Percentiles rank a stretch among this genome's conserved stretches.
Conservation (phyloP, 2,113 vertebrate species). For the Triplophysa dalaica region DNA sequence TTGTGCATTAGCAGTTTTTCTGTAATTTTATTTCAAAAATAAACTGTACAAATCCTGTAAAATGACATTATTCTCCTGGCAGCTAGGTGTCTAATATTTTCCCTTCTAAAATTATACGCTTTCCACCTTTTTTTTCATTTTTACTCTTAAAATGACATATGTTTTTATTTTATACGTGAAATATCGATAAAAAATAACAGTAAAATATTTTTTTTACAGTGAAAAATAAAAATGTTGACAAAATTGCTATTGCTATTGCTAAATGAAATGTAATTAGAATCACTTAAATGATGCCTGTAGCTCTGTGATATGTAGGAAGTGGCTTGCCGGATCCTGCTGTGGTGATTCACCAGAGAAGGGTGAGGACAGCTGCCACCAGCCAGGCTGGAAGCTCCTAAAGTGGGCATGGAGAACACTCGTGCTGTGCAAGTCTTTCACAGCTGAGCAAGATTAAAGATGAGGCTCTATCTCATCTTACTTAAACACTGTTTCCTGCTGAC, state of each 20-base stretch:
- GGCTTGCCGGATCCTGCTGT: conserved; percentile 53
- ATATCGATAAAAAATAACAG: no score
- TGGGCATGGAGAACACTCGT: conserved; percentile 41
- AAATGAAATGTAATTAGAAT: conserved; percentile 58
- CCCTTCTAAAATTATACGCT: no score
- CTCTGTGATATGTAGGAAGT: conserved; percentile 54
- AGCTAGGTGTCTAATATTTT: no score
- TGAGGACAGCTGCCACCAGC: conserved; percentile 55
- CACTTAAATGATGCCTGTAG: conserved; percentile 45
- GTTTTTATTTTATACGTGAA: no score
- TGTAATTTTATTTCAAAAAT: no score
- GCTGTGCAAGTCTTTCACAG: conserved; percentile 56
- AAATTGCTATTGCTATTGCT: conserved; percentile 33
- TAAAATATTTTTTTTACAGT: no score
- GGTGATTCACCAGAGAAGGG: conserved; percentile 39
- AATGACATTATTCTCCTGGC: no score
- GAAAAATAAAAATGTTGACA: background rate
- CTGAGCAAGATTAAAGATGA: conserved; percentile 45
- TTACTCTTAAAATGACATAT: no score
- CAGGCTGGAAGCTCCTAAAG: conserved; percentile 27
- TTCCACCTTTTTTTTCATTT: no score
- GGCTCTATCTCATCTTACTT: conserved; percentile 39
- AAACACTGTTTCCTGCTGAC: conserved; percentile 30
- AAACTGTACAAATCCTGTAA: no score
- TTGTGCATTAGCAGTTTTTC: no score